Percentiles rank a stretch among this genome's conserved stretches.
These are phyloP conservation scores for Smithornis capensis DNA, from an alignment of 2,113 vertebrate genomes.

Conservation along the genomic window DNA sequence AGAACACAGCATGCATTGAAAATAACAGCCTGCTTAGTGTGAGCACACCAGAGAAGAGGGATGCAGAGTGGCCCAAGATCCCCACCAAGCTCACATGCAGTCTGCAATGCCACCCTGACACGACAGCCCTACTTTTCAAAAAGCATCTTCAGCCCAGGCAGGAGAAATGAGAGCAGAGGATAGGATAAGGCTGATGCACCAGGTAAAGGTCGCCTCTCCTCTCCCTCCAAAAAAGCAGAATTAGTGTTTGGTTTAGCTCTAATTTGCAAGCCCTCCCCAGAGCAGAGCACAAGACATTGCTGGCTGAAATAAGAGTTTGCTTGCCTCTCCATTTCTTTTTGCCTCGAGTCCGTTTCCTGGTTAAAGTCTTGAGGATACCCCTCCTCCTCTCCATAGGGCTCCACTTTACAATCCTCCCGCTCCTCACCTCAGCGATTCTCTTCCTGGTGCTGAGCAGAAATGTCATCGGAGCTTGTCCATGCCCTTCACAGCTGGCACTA, in stretches of 20 bases:
- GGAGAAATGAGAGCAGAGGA: not conserved
- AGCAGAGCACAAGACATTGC: not conserved
- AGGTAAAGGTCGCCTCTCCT: not conserved
- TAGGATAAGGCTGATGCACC: not conserved
- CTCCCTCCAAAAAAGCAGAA: not conserved
- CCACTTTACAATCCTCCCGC: conserved; percentile 47
- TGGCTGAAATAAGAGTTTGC: conserved; percentile 61
- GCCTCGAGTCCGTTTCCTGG: conserved; percentile 57
- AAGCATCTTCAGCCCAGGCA: not conserved
- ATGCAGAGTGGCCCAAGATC: fast-evolving
- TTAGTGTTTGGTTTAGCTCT: not conserved
- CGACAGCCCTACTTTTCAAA: not conserved
- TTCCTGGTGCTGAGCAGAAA: conserved; percentile 13
- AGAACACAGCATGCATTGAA: not conserved
- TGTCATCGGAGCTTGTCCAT: conserved; percentile 13
- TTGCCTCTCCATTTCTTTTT: conserved; percentile 62
- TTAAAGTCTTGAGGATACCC: conserved; percentile 58
- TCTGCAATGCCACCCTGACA: not conserved
- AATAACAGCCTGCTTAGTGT: not conserved
- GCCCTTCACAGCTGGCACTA: conserved; percentile 30
- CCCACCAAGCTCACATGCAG: not conserved
- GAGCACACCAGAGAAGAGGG: not conserved
- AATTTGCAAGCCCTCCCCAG: conserved; percentile 22
- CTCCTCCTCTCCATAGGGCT: conserved; percentile 67
- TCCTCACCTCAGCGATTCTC: conserved; percentile 42